phyloP scores from a whole-genome alignment of 2,113 vertebrate species.

The Phycodurus eques region DNA sequence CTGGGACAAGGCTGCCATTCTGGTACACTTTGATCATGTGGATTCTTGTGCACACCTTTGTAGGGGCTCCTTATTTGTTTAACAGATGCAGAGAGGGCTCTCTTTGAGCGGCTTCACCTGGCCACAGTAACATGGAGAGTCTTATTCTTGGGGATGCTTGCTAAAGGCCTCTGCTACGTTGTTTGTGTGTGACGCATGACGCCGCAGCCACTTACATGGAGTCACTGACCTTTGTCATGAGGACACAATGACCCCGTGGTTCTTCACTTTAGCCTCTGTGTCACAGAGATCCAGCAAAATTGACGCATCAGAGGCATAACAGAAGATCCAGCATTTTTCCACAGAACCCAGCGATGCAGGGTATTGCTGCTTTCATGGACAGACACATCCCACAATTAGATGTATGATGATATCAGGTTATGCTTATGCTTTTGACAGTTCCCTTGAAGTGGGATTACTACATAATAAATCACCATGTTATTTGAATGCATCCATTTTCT shows the following conservation, averaged over 20 bases:
- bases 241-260: conserved; percentile 12
- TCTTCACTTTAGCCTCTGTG: conserved; percentile 3
- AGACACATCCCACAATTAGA: neutral
- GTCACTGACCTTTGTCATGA: conserved; percentile 41
- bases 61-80: conserved; percentile 71
- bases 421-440: neutral
- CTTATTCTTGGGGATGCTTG: conserved; percentile 43
- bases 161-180: conserved; percentile 45
- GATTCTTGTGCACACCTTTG: conserved; percentile 73
- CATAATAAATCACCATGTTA: no score
- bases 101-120: conserved; percentile 59
- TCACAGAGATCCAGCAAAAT: neutral
- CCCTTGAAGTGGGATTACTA: no score
- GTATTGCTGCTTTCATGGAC: neutral
- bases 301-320: neutral
- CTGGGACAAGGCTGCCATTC: conserved; percentile 71
- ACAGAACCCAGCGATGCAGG: neutral
- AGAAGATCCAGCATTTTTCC: neutral
- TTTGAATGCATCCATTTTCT: no score
- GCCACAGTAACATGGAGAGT: conserved; percentile 53
- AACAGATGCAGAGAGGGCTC: conserved; percentile 64
- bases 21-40: conserved; percentile 72
- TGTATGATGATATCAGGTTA: no score
- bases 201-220: conserved; percentile 31
- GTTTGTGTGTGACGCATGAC: conserved; percentile 28